Base-by-base conservation (phyloP, 2,888 invertebrate species). In the Nomada ruficornis region DNA sequence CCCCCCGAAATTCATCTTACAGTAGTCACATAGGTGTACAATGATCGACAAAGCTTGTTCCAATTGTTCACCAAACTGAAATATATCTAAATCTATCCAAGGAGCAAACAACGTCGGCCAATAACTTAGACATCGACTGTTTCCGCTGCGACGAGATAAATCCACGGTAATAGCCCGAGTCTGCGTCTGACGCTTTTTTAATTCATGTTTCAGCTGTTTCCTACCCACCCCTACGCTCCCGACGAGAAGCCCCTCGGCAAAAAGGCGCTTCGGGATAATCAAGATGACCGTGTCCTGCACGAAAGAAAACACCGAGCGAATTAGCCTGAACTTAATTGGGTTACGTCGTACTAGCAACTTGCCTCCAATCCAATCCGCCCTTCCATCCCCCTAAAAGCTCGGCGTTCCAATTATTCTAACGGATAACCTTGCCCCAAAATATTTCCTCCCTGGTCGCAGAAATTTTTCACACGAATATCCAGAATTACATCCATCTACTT, bases 321-420 rank as follows among this genome's bases (percentile, higher is more conserved):
- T 89, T 89, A 89, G 83, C 79, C 62, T 26, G 47, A 50, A 78
- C 82, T 80, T 88, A 88, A 89, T 89, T 88, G 85, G 86, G 85
- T 86, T 86, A 89, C 82, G 29, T 50, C 73, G 77, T 59, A 69
- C 71, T 63, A 59, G 70, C 72, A 52, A 54, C 15, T 15, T 54
- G 65, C 63, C 69, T 70, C 68, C 76, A 67, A 54, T 70, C 78
- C 44, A 23, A 5, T 15, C 18, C 44, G 50, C 63, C 11, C 26
- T 42, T 55, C 20, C 50, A 20, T 42, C 65, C 52, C 44, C 42
- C 72, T 63, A 70, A 64, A 65, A 50, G 73, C 67, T 63, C 20
- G 29, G 10, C 13, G 23, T 11, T n/a, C 20, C 36, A 69, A 75
- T 87, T 76, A 83, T 83, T 81, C 85, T 76, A 36, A 36, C 36